Evolutionary conservation across 1,140 invertebrate species (phyloP).

Genomic region (Vollenhovia emeryi): DNA sequence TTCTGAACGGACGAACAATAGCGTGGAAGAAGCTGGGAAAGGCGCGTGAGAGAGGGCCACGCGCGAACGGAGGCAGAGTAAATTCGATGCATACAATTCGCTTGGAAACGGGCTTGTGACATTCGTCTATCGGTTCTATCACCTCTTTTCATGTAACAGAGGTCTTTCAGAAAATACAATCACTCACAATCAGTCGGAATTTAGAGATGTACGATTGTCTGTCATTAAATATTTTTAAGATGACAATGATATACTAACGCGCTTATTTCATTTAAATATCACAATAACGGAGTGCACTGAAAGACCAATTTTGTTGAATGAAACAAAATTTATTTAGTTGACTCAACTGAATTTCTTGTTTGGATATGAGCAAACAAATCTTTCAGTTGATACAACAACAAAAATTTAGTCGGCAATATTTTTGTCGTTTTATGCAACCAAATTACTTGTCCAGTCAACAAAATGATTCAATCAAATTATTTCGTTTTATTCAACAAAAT

Average conservation of each 20-base stretch:
- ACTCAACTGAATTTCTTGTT: too few species aligned
- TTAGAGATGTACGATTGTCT: not conserved
- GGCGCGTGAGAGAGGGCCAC: not conserved
- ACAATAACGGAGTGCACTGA: not conserved
- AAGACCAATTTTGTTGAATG: too few species aligned
- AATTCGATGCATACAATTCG: not conserved
- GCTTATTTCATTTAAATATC: not conserved
- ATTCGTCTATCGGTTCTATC: not conserved
- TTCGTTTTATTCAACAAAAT: too few species aligned
- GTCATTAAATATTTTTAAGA: not conserved
- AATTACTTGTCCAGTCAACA: too few species aligned
- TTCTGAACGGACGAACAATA: conserved; percentile 21
- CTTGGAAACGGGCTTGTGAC: not conserved
- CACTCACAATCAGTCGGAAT: not conserved
- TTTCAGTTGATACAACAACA: too few species aligned
- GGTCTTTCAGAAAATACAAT: not conserved
- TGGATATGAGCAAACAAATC: too few species aligned
- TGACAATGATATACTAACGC: not conserved
- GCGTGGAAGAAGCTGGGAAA: not conserved
- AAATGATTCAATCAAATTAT: too few species aligned
- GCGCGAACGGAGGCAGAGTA: not conserved
- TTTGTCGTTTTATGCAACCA: too few species aligned
- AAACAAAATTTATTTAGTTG: too few species aligned
- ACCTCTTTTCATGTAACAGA: not conserved
- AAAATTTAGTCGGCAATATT: too few species aligned